Conservation (phyloP, 2,113 vertebrate genomes). For the Natator depressus region DNA sequence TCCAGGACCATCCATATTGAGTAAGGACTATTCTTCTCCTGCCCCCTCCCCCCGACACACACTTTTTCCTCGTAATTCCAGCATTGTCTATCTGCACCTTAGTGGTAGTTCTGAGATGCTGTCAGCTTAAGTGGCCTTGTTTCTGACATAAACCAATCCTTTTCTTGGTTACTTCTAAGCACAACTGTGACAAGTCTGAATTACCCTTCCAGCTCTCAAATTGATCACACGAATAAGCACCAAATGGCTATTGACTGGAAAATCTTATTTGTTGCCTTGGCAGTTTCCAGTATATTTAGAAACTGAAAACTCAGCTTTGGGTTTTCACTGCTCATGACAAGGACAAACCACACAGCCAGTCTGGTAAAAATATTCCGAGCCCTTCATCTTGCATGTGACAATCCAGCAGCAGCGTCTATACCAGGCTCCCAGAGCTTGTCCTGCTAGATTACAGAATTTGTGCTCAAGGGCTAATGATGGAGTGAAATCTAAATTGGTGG, state of each 20-base stretch:
- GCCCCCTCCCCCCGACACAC: too few species aligned
- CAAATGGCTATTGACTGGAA: slow-evolving; percentile 44
- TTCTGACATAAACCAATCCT: not conserved
- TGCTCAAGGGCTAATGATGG: not conserved
- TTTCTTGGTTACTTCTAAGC: not conserved
- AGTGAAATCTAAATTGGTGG: slow-evolving; percentile 37
- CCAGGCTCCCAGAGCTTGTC: not conserved
- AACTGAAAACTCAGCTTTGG: slow-evolving; percentile 45
- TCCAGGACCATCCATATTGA: not conserved
- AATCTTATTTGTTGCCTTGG: slow-evolving; percentile 61
- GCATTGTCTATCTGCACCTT: not conserved
- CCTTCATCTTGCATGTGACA: slow-evolving; percentile 26
- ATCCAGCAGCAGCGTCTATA: slow-evolving; percentile 15
- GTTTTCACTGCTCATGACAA: not conserved
- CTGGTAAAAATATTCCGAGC: slow-evolving; percentile 5
- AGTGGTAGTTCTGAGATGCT: not conserved
- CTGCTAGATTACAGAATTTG: slow-evolving; percentile 23
- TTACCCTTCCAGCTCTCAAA: slow-evolving; percentile 42
- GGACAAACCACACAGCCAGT: not conserved
- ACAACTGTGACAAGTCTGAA: not conserved
- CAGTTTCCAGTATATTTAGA: slow-evolving; percentile 58
- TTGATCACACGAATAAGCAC: slow-evolving; percentile 41
- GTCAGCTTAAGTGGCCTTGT: not conserved
- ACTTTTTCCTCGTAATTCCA: not conserved
- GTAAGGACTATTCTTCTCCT: not conserved